Evolutionary conservation across 1,140 invertebrate genomes (phyloP), one percentile per base, ranked within the genome.

Genomic region (Telenomus remus): DNA sequence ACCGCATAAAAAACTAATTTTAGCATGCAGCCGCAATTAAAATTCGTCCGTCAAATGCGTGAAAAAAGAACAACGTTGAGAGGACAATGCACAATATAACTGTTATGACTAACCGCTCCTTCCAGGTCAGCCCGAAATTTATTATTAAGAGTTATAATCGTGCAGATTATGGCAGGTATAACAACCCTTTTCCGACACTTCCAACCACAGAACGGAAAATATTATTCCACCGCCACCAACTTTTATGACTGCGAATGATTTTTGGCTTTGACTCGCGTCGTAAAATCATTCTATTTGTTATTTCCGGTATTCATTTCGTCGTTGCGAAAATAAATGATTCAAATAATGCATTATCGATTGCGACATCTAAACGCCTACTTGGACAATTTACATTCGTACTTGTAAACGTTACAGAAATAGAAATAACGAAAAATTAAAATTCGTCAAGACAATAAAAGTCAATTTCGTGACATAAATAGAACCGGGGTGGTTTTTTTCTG

Each of bases 241-340:
- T 56, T 54, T 74, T 74, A 74, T 74, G 71, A 56, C 66, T 73
- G 61, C 60, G 39, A n/a, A 59, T 61, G 61, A 66, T 61, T 75
- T 56, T 68, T 15, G 39, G 64, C 57, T 68, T 74, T 66, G 19
- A 27, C 16, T 34, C 35, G 56, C 39, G 14, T 43, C 71, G 39
- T 74, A 68, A 74, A 74, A 63, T 66, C 33, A 74, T 68, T 63
- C 42, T 61, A 39, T 50, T 27, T 48, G 61, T 73, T 59, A 65
- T 72, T 64, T 47, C 42, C 34, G 55, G 53, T 43, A 59, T 65
- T 27, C 1, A 27, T 27, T 27, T 27, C 19, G 19, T 27, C 19
- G 6, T 27, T 27, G 19, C 19, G 19, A 27, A 3, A 27, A 27
- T 27, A 27, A 27, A 27, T 27, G 19, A 27, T 27, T 27, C 2